Evolutionary conservation across 2,113 vertebrate genomes (phyloP).

Genomic region (Sceloporus tristichus): DNA sequence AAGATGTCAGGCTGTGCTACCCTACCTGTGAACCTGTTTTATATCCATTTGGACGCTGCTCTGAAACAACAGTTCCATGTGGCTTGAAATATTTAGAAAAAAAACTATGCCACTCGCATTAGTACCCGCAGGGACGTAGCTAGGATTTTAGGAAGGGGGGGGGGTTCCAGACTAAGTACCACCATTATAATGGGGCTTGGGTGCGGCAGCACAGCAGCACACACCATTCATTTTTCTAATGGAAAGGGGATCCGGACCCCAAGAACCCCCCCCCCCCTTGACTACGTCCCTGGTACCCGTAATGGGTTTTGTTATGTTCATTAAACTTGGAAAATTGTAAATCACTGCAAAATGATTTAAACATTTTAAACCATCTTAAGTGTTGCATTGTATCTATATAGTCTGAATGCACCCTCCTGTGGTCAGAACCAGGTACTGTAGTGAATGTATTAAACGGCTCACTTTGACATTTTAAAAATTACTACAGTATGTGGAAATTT

Average conservation of each 20-base stretch:
- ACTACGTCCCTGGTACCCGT: no score
- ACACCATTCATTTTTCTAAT: no score
- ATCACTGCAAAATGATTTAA: background rate
- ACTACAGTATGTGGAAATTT: background rate
- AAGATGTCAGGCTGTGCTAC: background rate
- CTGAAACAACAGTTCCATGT: no score
- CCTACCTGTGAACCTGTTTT: background rate
- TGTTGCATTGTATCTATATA: background rate
- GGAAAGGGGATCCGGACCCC: no score
- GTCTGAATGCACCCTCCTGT: slow-evolving; percentile 6
- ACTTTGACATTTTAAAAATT: background rate
- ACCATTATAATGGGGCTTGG: no score
- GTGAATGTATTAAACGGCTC: background rate
- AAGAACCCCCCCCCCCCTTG: no score
- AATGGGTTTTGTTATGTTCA: no score
- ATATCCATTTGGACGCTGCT: background rate
- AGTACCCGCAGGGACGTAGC: no score
- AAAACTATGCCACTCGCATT: background rate
- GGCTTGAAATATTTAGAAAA: background rate
- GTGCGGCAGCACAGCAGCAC: no score
- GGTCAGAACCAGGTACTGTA: background rate
- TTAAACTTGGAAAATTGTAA: background rate
- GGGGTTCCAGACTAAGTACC: no score
- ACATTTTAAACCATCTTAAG: background rate
- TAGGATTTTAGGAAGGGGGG: no score